Percentiles rank a stretch among this genome's conserved stretches.
These are phyloP conservation scores for Palloptera scutellata DNA, from an alignment of 2,888 invertebrate genomes.

Conservation along the genomic window DNA sequence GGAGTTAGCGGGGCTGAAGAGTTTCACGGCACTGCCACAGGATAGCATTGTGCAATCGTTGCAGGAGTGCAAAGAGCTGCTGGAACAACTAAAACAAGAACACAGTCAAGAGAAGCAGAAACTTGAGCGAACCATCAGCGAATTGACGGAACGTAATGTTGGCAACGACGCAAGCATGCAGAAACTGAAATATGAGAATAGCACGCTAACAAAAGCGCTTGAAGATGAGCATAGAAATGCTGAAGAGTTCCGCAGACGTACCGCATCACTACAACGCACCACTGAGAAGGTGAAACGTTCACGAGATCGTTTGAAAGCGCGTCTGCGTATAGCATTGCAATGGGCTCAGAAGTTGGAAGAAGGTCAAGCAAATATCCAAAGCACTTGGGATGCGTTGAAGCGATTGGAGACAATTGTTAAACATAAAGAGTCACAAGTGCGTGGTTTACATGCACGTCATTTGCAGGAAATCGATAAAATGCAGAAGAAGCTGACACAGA, in stretches of 20 bases:
- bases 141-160: slow-evolving; percentile 38
- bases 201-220: slow-evolving; percentile 45
- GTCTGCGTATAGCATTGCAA: slow-evolving; percentile 58
- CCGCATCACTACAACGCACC: slow-evolving; percentile 48
- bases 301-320: slow-evolving; percentile 57
- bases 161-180: slow-evolving; percentile 15
- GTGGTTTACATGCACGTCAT: slow-evolving; percentile 57
- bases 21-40: slow-evolving; percentile 41
- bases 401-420: slow-evolving; percentile 59
- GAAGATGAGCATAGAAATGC: slow-evolving; percentile 40
- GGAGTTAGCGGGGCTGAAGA: slow-evolving; percentile 56
- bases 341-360: slow-evolving; percentile 62
- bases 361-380: slow-evolving; percentile 55
- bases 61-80: slow-evolving; percentile 77
- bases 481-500: slow-evolving; percentile 58
- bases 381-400: slow-evolving; percentile 59
- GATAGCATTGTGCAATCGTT: slow-evolving; percentile 69
- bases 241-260: slow-evolving; percentile 46
- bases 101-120: slow-evolving; percentile 75
- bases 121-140: slow-evolving; percentile 59
- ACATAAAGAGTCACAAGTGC: slow-evolving; percentile 62
- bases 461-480: slow-evolving; percentile 58
- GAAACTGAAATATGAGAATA: slow-evolving; percentile 41
- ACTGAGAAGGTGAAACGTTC: slow-evolving; percentile 57
- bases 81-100: slow-evolving; percentile 78